Evolutionary conservation across 2,113 vertebrate species (phyloP), one percentile per base, ranked within the genome.

Genomic region (Heteronetta atricapilla): DNA sequence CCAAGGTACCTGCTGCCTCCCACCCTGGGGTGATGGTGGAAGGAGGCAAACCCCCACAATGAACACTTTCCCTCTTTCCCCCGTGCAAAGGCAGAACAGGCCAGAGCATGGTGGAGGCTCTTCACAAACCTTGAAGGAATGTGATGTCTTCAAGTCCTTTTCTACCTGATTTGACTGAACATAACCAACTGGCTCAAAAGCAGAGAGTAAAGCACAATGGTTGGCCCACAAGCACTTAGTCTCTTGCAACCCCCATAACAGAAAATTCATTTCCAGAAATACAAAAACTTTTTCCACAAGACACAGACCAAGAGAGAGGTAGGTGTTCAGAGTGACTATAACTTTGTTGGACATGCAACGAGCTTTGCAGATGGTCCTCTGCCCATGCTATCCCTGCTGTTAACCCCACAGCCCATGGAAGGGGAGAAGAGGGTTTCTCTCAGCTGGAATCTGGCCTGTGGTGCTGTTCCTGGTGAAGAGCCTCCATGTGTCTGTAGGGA

Each of bases 1-100:
- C 25, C 0, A 0, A 50, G 7, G 4, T 22, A 50, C 29, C 53
- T 64, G 36, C 28, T 38, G n/a, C 12, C 25, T 74, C 13, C 34
- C 14, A 34, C 18, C 14, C 20, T 3, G 2, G 17, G 38, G 36
- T 8, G 7, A 68, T 22, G 40, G 50, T 50, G 64, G 42, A 63
- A 83, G 28, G 15, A 46, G 23, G 5, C 3, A 31, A 33, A 46
- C 9, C 33, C n/a, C 21, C 3, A 2, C 26, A 20, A 3, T 11
- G 23, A 19, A 52, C 81, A 34, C 9, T 8, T 46, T 29, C 40
- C 33, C 13, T 62, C 28, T 63, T 82, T 74, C 2, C 10, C 8
- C 7, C 50, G 6, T 22, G 33, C 13, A 78, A 67, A 74, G 52
- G 15, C 38, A 85, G 46, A 70, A 84, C 6, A 25, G 34, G 12